Evolutionary conservation across 2,113 vertebrate genomes (phyloP).

Genomic region (Eulemur macaco): DNA sequence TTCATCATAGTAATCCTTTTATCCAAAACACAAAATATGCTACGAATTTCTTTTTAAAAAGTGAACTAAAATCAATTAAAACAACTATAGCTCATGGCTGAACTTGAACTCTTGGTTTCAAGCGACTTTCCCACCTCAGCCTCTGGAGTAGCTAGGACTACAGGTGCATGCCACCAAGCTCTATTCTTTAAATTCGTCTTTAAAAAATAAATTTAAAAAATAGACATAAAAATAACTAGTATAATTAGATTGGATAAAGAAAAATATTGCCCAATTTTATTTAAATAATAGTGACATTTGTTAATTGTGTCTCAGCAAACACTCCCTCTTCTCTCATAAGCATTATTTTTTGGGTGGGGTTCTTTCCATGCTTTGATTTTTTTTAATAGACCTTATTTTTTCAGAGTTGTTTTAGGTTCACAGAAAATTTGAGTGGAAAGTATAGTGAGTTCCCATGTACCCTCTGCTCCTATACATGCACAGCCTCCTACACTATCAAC

Average conservation of each 20-base stretch:
- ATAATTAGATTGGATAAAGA: neutral
- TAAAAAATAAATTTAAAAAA: neutral
- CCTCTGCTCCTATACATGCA: neutral
- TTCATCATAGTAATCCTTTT: neutral
- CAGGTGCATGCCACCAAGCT: neutral
- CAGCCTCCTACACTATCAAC: neutral
- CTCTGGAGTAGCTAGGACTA: neutral
- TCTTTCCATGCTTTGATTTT: neutral
- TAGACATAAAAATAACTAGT: neutral
- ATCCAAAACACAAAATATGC: neutral
- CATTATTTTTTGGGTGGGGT: neutral
- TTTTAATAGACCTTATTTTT: neutral
- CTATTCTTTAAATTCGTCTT: neutral
- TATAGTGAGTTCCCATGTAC: neutral
- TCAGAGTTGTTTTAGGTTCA: neutral
- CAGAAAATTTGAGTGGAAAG: neutral
- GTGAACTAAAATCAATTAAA: conserved; percentile 22
- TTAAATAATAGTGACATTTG: neutral
- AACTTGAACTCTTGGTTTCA: neutral
- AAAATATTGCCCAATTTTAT: neutral
- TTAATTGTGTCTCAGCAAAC: neutral
- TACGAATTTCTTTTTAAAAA: conserved; percentile 23
- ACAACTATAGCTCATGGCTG: neutral
- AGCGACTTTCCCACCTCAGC: neutral
- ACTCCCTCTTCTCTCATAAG: neutral